Conservation (phyloP, 2,113 vertebrate genomes). For the Xenotilapia flavipinnis region DNA sequence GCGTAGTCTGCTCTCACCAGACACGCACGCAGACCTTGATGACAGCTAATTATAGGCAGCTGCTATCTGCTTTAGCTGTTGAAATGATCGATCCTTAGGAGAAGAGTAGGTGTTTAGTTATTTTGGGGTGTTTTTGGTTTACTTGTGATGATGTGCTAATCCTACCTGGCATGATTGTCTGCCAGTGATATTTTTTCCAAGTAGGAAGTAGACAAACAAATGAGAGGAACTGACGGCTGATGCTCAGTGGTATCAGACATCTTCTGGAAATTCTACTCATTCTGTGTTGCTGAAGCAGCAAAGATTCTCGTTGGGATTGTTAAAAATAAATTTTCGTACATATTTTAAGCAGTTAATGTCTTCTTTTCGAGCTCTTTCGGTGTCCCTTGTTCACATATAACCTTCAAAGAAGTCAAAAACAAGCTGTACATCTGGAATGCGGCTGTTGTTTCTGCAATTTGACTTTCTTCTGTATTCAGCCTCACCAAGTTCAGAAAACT, state of each 20-base stretch:
- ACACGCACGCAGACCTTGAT: not conserved
- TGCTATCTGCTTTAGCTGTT: not conserved
- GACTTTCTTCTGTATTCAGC: not conserved
- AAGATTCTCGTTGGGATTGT: not conserved
- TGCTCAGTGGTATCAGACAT: not conserved
- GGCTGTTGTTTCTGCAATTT: not conserved
- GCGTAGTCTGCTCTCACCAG: not conserved
- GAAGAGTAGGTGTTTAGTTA: not conserved
- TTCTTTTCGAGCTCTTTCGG: accelerated
- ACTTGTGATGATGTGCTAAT: not conserved
- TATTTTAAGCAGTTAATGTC: not conserved
- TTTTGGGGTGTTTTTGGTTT: not conserved
- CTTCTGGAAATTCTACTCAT: not conserved
- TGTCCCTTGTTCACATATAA: not conserved
- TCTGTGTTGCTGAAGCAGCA: not conserved
- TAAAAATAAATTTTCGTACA: not conserved
- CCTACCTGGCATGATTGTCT: not conserved
- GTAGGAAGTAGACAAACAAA: not conserved
- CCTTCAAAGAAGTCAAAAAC: not conserved
- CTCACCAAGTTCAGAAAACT: not conserved
- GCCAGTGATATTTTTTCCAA: not conserved
- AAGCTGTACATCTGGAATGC: not conserved
- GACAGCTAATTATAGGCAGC: constrained; percentile 32
- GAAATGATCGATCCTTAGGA: not conserved
- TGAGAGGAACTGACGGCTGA: not conserved